Evolutionary conservation across 2,113 vertebrate genomes (phyloP).

Genomic region (Eidolon helvum): DNA sequence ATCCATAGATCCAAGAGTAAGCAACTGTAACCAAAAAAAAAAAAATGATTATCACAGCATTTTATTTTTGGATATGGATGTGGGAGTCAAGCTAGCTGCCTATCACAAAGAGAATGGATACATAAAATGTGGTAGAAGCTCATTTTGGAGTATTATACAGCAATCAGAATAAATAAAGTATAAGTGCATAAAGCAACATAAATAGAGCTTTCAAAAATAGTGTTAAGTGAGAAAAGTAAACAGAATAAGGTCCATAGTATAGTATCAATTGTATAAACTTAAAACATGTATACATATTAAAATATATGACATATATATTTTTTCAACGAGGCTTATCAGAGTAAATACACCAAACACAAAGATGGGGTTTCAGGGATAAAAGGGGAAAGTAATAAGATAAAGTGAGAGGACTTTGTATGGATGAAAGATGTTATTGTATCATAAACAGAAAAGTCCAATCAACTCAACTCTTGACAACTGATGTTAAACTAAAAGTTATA

Average conservation of each 20-base stretch:
- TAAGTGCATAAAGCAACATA: neutral
- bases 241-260: neutral
- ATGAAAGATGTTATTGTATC: neutral
- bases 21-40: neutral
- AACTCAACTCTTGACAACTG: neutral
- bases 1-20: neutral
- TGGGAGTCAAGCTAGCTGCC: neutral
- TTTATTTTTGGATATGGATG: neutral
- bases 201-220: neutral
- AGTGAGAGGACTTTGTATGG: neutral
- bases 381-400: neutral
- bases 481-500: neutral
- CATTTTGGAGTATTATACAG: neutral
- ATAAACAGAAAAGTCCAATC: neutral
- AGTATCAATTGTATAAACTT: neutral
- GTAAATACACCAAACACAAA: neutral
- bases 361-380: neutral
- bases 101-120: neutral
- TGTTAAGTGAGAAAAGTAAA: neutral
- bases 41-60: neutral
- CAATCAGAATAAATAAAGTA: neutral
- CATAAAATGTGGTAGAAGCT: neutral
- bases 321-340: neutral
- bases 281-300: neutral
- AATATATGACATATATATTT: neutral